Evolutionary conservation across 2,113 vertebrate species (phyloP).

Genomic region (Pimephales promelas): DNA sequence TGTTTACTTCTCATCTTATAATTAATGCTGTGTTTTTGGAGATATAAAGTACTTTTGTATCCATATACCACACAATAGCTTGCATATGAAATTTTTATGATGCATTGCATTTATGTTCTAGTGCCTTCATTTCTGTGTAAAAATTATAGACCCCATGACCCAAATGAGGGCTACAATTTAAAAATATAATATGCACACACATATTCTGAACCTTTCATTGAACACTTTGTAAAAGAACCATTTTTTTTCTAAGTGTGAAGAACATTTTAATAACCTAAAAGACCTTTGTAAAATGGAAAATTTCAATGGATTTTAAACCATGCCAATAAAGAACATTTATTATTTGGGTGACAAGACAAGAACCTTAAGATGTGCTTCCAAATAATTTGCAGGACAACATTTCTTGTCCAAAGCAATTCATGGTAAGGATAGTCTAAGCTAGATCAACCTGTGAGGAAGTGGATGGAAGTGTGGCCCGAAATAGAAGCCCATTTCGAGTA

Average conservation of each 20-base stretch:
- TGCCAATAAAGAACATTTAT: background rate
- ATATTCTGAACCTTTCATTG: no score
- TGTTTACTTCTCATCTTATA: no score
- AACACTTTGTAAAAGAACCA: background rate
- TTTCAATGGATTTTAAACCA: background rate
- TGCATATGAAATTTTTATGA: no score
- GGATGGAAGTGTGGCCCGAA: background rate
- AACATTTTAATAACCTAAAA: background rate
- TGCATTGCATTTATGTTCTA: no score
- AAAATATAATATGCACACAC: no score
- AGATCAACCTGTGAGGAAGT: background rate
- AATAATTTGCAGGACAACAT: conserved; percentile 1
- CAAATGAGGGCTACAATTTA: no score
- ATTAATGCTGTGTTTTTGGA: no score
- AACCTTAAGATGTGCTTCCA: background rate
- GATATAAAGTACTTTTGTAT: no score
- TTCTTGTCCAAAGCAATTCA: background rate
- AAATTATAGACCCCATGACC: no score
- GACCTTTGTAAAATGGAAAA: background rate
- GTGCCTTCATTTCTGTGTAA: no score
- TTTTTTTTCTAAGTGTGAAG: background rate
- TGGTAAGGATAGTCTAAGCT: background rate
- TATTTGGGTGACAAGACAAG: background rate
- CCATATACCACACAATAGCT: no score
- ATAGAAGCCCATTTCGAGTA: no score